These are phyloP conservation scores for Caenorhabditis imperialis DNA, from an alignment of 2,888 invertebrate species.

Conservation along the genomic window DNA sequence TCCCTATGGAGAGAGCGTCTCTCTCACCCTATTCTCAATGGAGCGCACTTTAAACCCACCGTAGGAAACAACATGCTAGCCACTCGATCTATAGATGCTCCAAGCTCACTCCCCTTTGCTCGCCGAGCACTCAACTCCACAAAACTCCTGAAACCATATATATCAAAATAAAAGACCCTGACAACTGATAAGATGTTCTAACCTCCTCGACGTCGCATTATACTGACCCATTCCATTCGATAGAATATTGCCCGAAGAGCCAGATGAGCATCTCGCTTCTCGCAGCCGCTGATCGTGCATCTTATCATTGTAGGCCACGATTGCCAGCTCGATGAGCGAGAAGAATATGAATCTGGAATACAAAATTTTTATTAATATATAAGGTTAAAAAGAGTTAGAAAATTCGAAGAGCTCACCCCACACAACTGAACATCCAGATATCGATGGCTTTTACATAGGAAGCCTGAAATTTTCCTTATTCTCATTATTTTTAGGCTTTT, in stretches of 20 bases:
- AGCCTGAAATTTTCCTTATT: constrained; percentile 55
- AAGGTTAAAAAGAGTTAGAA: neutral
- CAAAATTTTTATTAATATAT: neutral
- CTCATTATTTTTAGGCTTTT: neutral
- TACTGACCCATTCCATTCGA: constrained; percentile 36
- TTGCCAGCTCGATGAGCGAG: constrained; percentile 74
- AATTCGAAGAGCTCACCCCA: constrained; percentile 51
- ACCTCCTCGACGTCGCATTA: neutral
- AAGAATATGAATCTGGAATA: constrained; percentile 71
- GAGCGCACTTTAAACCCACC: constrained; percentile 56
- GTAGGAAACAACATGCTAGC: constrained; percentile 74
- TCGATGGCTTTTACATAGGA: constrained; percentile 77
- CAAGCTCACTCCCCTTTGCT: constrained; percentile 65
- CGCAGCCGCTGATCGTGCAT: constrained; percentile 70
- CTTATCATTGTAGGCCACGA: constrained; percentile 77
- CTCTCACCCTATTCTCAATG: no score
- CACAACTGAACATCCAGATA: constrained; percentile 73
- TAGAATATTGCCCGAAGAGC: constrained; percentile 33
- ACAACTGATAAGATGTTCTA: neutral
- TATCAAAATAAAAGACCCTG: no score
- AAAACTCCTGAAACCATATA: constrained; percentile 57
- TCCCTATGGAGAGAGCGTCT: no score
- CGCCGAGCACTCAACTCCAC: constrained; percentile 47
- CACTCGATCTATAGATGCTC: constrained; percentile 72
- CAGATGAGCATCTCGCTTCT: constrained; percentile 47